phyloP scores from a whole-genome alignment of 2,113 vertebrate genomes.

The Chauna torquata region DNA sequence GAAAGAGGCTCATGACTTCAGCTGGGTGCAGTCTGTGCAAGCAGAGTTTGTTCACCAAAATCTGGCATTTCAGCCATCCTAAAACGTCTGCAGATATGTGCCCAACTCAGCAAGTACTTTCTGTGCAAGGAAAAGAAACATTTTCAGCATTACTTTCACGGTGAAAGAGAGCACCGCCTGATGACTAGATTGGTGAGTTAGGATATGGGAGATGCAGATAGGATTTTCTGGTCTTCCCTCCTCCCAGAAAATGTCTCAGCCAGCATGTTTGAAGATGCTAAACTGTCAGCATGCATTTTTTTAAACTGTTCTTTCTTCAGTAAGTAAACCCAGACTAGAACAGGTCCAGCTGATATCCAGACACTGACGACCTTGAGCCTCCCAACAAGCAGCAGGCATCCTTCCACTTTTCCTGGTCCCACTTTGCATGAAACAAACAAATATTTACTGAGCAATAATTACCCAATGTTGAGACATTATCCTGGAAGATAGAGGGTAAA shows the following conservation, averaged over 20 bases:
- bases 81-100: neutral
- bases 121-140: fast-evolving
- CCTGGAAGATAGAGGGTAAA: neutral
- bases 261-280: neutral
- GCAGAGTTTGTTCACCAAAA: neutral
- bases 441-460: neutral
- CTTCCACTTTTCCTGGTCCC: neutral
- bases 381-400: neutral
- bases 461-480: neutral
- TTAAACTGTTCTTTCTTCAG: neutral
- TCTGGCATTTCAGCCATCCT: neutral
- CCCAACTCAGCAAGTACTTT: neutral
- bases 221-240: neutral
- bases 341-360: neutral
- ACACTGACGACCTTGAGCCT: neutral
- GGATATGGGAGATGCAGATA: neutral
- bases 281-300: neutral
- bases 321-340: neutral
- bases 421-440: neutral
- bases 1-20: neutral
- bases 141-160: neutral
- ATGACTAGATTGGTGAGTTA: neutral
- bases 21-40: neutral
- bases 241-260: neutral
- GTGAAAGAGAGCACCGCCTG: neutral